Evolutionary conservation across 1,140 invertebrate species (phyloP).

Genomic region (Drosophila orosa): DNA sequence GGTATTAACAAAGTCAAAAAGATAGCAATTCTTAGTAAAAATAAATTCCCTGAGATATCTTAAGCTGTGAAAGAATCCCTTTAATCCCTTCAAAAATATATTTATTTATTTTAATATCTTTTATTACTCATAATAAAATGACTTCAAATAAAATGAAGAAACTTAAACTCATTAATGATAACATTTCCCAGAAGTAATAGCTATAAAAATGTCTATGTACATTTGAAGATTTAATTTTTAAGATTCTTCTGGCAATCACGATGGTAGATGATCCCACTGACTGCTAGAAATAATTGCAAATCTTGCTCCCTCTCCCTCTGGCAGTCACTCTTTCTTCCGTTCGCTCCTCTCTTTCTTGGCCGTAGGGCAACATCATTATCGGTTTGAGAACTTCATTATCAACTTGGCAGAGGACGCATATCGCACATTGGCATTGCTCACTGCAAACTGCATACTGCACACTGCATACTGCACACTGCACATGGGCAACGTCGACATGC

Average conservation of each 20-base stretch:
- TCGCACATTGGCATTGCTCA: constrained; percentile 25
- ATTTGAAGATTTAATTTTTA: neutral
- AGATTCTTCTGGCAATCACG: constrained; percentile 9
- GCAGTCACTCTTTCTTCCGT: constrained; percentile 4
- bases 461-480: constrained; percentile 47
- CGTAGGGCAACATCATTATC: constrained; percentile 68
- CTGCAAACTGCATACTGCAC: constrained; percentile 14
- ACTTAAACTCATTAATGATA: neutral
- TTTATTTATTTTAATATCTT: neutral
- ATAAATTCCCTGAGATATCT: neutral
- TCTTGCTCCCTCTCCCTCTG: constrained; percentile 6
- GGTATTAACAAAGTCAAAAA: neutral
- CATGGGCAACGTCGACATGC: constrained; percentile 58
- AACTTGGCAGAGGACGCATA: constrained; percentile 41
- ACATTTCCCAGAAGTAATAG: neutral
- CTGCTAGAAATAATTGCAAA: constrained; percentile 67
- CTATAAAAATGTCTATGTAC: neutral
- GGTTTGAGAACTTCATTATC: constrained; percentile 62
- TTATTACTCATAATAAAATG: too few species aligned
- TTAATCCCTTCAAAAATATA: too few species aligned
- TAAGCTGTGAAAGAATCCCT: neutral
- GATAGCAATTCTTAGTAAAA: neutral
- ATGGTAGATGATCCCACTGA: constrained; percentile 57
- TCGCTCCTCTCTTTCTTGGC: constrained; percentile 31
- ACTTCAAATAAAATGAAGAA: too few species aligned